Percentiles rank a stretch among this genome's conserved stretches.
phyloP scores from a whole-genome alignment of 2,888 invertebrate species.

The Tipula unca region DNA sequence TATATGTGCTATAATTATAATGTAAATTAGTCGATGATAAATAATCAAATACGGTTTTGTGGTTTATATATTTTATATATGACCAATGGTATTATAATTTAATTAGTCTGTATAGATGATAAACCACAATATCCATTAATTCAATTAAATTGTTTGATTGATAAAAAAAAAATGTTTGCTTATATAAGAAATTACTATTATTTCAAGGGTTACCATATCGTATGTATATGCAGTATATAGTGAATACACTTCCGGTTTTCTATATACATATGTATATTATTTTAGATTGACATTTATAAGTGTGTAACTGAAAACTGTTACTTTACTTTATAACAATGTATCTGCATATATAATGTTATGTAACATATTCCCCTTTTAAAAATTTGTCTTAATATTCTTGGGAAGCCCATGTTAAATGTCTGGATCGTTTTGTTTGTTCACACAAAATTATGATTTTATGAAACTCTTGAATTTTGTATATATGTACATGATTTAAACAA shows the following conservation, averaged over 20 bases:
- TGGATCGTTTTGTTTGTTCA: background rate
- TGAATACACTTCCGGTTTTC: background rate
- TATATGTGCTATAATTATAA: background rate
- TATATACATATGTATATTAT: too few species aligned
- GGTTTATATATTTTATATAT: background rate
- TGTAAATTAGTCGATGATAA: background rate
- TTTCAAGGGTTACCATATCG: background rate
- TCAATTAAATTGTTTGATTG: background rate
- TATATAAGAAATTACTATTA: background rate
- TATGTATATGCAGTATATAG: background rate
- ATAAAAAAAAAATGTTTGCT: background rate
- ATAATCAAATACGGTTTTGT: background rate
- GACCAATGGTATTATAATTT: background rate
- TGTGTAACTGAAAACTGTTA: background rate
- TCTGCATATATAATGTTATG: too few species aligned
- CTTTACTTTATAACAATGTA: too few species aligned
- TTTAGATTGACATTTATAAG: too few species aligned
- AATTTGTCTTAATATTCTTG: background rate
- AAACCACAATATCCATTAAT: background rate
- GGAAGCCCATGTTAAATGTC: background rate
- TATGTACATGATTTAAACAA: background rate
- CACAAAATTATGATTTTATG: background rate
- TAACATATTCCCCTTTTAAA: background rate
- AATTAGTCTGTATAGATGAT: background rate
- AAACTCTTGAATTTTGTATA: background rate